phyloP scores from a whole-genome alignment of 2,113 vertebrate species.

The Podocnemis expansa region DNA sequence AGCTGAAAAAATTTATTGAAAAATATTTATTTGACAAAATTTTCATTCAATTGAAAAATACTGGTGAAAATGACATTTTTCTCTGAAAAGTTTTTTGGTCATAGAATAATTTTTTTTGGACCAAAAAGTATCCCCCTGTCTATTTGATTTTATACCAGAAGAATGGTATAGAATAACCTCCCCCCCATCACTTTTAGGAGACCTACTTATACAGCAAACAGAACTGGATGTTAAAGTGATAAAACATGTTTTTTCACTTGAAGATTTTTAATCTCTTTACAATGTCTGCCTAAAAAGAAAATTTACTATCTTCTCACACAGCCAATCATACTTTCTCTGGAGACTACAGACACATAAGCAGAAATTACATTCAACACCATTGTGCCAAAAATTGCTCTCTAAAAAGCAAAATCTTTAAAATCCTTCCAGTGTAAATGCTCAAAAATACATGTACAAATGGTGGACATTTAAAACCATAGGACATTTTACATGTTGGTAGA shows the following conservation, averaged over 20 bases:
- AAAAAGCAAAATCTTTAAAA: constrained; percentile 36
- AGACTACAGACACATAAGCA: constrained; percentile 1
- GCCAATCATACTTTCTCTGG: background rate
- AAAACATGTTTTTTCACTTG: background rate
- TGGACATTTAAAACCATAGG: background rate
- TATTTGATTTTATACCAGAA: no score
- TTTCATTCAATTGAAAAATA: background rate
- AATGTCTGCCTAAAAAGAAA: constrained; percentile 1
- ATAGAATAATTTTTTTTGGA: background rate
- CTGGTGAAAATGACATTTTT: background rate
- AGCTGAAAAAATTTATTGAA: background rate
- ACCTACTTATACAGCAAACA: background rate
- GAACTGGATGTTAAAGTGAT: background rate
- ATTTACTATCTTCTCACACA: constrained; percentile 29
- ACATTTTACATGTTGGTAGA: accelerated
- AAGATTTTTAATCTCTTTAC: constrained; percentile 37
- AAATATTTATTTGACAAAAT: background rate
- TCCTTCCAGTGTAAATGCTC: background rate
- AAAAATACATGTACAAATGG: background rate
- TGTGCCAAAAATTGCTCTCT: background rate
- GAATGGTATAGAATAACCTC: background rate
- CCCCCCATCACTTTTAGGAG: background rate
- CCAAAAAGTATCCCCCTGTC: background rate
- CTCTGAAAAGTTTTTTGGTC: background rate
- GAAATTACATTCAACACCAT: background rate